phyloP scores from a whole-genome alignment of 2,113 vertebrate species.

The Phaethornis superciliosus region DNA sequence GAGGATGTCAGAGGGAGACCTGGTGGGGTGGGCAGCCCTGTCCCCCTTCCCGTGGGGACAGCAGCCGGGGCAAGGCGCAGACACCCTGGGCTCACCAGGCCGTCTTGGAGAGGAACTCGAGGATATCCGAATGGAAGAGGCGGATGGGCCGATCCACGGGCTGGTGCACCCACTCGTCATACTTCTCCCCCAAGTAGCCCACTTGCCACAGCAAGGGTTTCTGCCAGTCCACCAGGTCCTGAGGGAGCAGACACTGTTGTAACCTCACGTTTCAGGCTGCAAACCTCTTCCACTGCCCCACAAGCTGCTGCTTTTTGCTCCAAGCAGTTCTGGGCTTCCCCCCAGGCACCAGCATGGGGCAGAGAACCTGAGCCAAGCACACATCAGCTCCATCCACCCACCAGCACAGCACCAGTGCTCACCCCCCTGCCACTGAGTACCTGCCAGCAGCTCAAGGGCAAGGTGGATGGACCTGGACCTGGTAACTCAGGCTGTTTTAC shows the following conservation, averaged over 20 bases:
- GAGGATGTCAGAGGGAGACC: not conserved
- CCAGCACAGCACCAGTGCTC: accelerated
- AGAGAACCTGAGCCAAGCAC: not conserved
- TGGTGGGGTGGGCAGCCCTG: accelerated
- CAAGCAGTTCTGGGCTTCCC: not conserved
- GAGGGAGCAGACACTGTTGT: not conserved
- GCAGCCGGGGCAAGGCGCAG: accelerated
- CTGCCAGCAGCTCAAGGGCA: not conserved
- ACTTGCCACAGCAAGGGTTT: conserved; percentile 97
- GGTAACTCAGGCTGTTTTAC: not conserved
- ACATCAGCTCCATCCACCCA: not conserved
- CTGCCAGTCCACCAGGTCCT: conserved; percentile 96
- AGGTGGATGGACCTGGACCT: not conserved
- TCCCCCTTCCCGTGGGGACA: not conserved
- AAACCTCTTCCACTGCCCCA: not conserved
- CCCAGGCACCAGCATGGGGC: accelerated
- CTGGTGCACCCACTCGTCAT: conserved; percentile 95
- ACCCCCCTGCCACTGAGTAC: not conserved
- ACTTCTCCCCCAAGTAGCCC: conserved; percentile 91
- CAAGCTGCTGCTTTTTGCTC: not conserved
- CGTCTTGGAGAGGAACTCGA: conserved; percentile 90
- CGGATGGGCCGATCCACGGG: conserved; percentile 92
- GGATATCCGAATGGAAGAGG: conserved; percentile 89
- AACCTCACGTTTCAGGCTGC: not conserved
- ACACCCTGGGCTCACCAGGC: conserved; percentile 81